Conservation (phyloP, 2,888 invertebrate genomes). For the Gasteruption jaculator region DNA sequence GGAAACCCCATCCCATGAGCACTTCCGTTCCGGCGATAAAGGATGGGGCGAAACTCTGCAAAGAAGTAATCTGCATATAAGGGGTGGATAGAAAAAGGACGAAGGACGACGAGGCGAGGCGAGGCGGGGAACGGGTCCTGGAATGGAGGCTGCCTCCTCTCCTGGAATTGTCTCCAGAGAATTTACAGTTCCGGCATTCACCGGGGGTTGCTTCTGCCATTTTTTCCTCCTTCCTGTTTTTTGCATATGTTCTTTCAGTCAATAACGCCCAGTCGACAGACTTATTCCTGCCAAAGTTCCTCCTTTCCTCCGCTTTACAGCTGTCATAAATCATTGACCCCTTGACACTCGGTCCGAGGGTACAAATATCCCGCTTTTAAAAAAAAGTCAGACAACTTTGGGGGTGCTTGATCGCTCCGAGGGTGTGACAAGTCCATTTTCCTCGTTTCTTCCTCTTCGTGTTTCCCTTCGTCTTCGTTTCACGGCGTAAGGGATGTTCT, state of each 20-base stretch:
- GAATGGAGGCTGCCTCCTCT: not conserved
- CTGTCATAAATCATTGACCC: slow-evolving; percentile 37
- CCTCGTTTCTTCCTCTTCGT: too few species aligned
- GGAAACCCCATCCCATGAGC: too few species aligned
- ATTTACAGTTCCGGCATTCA: slow-evolving; percentile 36
- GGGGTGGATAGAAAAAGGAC: not conserved
- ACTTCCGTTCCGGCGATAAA: too few species aligned
- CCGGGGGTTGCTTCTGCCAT: slow-evolving; percentile 30
- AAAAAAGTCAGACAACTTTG: too few species aligned
- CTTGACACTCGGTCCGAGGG: too few species aligned
- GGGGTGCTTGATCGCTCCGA: too few species aligned
- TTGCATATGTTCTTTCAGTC: slow-evolving; percentile 33
- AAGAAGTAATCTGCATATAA: too few species aligned
- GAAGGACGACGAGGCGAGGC: not conserved
- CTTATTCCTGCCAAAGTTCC: slow-evolving; percentile 23
- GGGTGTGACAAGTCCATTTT: too few species aligned
- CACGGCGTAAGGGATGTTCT: too few species aligned
- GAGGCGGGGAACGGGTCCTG: slow-evolving; percentile 8
- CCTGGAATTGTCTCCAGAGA: slow-evolving; percentile 33
- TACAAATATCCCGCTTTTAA: too few species aligned
- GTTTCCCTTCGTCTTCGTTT: too few species aligned
- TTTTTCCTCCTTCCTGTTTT: slow-evolving; percentile 30
- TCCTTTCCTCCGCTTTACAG: slow-evolving; percentile 10
- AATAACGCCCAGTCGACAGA: slow-evolving; percentile 24
- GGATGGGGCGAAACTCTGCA: too few species aligned